Percentiles rank a stretch among this genome's conserved stretches.
Evolutionary conservation across 2,888 invertebrate genomes (phyloP).

Genomic region (Aquatica leii): DNA sequence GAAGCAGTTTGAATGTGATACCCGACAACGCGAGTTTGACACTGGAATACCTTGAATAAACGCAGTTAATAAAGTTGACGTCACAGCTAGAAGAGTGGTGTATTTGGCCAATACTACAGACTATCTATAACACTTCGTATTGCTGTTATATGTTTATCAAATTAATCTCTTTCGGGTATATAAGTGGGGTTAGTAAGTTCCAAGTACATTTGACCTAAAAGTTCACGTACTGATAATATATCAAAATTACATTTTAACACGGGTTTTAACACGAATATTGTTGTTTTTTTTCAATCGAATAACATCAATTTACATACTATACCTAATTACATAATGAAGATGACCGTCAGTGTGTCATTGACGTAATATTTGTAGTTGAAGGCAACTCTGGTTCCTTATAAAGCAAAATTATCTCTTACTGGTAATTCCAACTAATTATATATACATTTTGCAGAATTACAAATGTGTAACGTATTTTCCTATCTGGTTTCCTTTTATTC

Average conservation of each 20-base stretch:
- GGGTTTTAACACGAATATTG: background rate
- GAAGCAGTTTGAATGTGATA: slow-evolving; percentile 17
- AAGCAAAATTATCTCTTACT: too few species aligned
- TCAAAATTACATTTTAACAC: background rate
- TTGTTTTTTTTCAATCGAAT: too few species aligned
- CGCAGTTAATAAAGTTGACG: slow-evolving; percentile 25
- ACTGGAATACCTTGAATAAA: slow-evolving; percentile 34
- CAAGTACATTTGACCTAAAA: slow-evolving; percentile 12
- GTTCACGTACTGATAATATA: background rate
- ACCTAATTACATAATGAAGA: too few species aligned
- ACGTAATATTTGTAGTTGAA: too few species aligned
- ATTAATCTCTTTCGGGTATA: slow-evolving; percentile 7
- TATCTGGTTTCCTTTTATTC: too few species aligned
- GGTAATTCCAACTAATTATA: too few species aligned
- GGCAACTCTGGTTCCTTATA: too few species aligned
- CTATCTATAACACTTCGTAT: slow-evolving; percentile 14
- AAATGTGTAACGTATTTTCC: too few species aligned
- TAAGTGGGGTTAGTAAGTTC: slow-evolving; percentile 15
- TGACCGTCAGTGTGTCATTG: too few species aligned
- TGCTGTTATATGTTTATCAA: slow-evolving; percentile 13
- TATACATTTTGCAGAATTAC: too few species aligned
- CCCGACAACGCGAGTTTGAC: slow-evolving; percentile 19
- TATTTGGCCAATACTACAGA: background rate
- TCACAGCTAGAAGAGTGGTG: slow-evolving; percentile 23
- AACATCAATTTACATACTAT: too few species aligned